phyloP scores from a whole-genome alignment of 2,888 invertebrate species.

The Sphaerophoria rueppellii region DNA sequence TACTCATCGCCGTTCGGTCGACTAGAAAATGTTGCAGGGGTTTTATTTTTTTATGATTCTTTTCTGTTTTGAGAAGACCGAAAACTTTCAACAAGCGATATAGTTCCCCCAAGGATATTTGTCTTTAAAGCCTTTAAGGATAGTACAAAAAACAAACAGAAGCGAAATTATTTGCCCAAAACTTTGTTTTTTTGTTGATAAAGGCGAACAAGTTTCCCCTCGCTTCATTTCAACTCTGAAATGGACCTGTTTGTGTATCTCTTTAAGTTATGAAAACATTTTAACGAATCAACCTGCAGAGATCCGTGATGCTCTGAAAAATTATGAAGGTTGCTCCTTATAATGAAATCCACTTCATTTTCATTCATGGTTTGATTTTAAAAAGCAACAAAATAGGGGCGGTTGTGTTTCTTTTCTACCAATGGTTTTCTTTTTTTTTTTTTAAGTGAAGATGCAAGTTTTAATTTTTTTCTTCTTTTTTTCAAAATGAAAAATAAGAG shows the following conservation, averaged over 20 bases:
- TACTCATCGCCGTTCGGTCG: background rate
- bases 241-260: slow-evolving; percentile 54
- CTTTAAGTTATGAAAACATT: slow-evolving; percentile 30
- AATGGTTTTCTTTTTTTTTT: slow-evolving; percentile 5
- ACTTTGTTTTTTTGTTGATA: slow-evolving; percentile 13
- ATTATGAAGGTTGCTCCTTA: slow-evolving; percentile 42
- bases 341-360: slow-evolving; percentile 53
- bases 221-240: slow-evolving; percentile 37
- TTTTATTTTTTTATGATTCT: slow-evolving; percentile 3
- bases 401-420: slow-evolving; percentile 5
- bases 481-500: background rate
- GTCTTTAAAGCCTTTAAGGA: slow-evolving; percentile 38
- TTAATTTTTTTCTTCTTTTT: background rate
- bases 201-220: slow-evolving; percentile 24
- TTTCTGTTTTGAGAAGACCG: background rate
- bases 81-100: background rate
- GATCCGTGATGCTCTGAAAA: background rate
- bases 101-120: slow-evolving; percentile 9
- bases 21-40: slow-evolving; percentile 2
- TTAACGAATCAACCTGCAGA: slow-evolving; percentile 51
- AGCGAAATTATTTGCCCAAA: background rate
- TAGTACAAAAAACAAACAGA: background rate
- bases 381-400: background rate
- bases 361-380: slow-evolving; percentile 29
- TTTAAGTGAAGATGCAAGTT: slow-evolving; percentile 35